Base-by-base conservation (phyloP, 2,797 vertebrate genomes). In the Prunella strophiata region DNA sequence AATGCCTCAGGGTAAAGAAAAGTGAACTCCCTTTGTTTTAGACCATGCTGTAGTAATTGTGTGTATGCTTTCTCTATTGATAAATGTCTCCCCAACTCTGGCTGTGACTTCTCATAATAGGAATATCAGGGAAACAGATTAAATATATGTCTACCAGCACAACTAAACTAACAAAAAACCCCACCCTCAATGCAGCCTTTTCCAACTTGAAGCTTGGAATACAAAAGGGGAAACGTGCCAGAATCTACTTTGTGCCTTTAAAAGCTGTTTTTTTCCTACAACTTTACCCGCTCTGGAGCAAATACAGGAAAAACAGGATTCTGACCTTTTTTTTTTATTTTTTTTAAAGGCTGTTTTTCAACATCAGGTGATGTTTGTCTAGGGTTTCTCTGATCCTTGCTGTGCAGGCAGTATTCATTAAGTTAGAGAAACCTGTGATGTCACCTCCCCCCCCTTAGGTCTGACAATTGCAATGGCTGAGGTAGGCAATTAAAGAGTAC, bases 191-290 rank as follows among this genome's bases (percentile, higher is more conserved):
- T 16, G 57, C 11, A 91, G 81, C 50, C 18, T 91, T 87, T 93
- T 93, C 84, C 67, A 92, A 17, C 42, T 54, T 68, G 3, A 74
- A 83, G n/a, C 68, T 71, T 95, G 93, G 86, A 94, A 83, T 30
- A 80, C 78, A 75, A 91, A 96, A 89, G 61, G 36, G 52, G 29
- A 57, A 80, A 29, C 6, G 15, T 30, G 86, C 93, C 92, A 96
- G 75, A 89, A 93, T 83, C 51, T 22, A 50, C 45, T 85, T 47
- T 0, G 1, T 72, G 51, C 45, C 81, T 91, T 86, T 65, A 58
- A 80, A 85, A 80, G 43, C 36, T 71, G 5, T 54, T 62, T 10
- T 85, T 83, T 78, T 68, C 80, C 65, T 65, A 10, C 40, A 54
- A 0, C 50, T 68, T 89, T 23, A 58, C 27, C 18, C 19, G 0